Percentiles rank a stretch among this genome's conserved stretches.
phyloP scores from a whole-genome alignment of 1,140 invertebrate genomes.

The Ips nitidus region DNA sequence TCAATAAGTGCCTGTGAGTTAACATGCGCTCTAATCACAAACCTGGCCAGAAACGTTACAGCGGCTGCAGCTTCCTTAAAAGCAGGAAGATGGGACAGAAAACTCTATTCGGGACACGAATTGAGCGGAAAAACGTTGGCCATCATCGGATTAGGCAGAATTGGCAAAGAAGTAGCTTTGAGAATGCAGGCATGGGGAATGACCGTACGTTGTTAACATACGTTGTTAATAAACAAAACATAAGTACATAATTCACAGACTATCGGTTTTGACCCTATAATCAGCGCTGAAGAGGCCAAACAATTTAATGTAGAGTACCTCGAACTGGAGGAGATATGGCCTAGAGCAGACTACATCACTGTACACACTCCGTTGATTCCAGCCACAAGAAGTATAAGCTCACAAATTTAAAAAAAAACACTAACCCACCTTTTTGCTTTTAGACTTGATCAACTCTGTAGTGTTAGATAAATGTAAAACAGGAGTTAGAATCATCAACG shows the following conservation, averaged over 20 bases:
- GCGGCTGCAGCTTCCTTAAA: conserved; percentile 83
- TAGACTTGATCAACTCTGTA: conserved; percentile 84
- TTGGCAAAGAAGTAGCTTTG: conserved; percentile 89
- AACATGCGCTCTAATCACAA: conserved; percentile 87
- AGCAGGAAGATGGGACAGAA: conserved; percentile 89
- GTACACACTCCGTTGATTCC: conserved; percentile 95
- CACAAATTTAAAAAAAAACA: not conserved
- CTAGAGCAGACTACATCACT: conserved; percentile 92
- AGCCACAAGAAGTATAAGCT: conserved; percentile 80
- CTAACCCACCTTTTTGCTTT: conserved; percentile 32
- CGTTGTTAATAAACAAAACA: not conserved
- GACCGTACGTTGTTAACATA: conserved; percentile 62
- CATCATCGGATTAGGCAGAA: conserved; percentile 91
- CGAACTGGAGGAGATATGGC: conserved; percentile 86
- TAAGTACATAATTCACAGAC: conserved; percentile 57
- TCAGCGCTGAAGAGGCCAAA: conserved; percentile 71
- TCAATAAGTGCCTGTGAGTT: conserved; percentile 95
- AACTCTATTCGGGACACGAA: conserved; percentile 87
- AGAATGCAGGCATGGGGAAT: conserved; percentile 97
- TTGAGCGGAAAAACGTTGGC: conserved; percentile 89
- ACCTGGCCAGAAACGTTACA: conserved; percentile 80
- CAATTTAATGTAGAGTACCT: conserved; percentile 77
- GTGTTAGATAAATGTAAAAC: conserved; percentile 82
- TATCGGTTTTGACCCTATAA: conserved; percentile 91
- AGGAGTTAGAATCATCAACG: conserved; percentile 90